These are phyloP conservation scores for Crepidodera aurea DNA, from an alignment of 2,888 invertebrate species.

Conservation along the genomic window DNA sequence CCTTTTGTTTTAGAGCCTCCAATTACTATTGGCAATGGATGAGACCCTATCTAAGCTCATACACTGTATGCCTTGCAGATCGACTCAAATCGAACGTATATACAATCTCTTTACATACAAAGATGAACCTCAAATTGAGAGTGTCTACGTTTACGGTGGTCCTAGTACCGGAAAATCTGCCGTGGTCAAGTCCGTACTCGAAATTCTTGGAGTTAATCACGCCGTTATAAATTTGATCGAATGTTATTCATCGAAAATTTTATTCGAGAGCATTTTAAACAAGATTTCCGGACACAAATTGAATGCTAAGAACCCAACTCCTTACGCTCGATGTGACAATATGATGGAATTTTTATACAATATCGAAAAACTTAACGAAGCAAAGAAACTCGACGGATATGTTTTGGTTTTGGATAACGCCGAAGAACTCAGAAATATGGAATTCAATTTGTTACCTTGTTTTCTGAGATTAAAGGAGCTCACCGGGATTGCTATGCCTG, in stretches of 20 bases:
- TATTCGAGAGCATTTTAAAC: constrained; percentile 78
- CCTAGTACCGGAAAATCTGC: constrained; percentile 86
- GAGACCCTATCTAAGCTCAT: constrained; percentile 39
- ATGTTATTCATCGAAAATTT: constrained; percentile 77
- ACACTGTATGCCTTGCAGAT: constrained; percentile 52
- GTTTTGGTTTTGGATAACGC: constrained; percentile 82
- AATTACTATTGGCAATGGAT: constrained; percentile 35
- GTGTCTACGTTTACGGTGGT: constrained; percentile 83
- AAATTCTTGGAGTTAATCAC: constrained; percentile 66
- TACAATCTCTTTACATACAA: constrained; percentile 61
- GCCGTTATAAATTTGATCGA: constrained; percentile 82
- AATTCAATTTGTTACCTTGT: constrained; percentile 75
- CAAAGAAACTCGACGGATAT: constrained; percentile 63
- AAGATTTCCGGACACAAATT: constrained; percentile 63
- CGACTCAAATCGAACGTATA: constrained; percentile 56
- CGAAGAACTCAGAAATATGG: constrained; percentile 79
- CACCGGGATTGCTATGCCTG: constrained; percentile 74
- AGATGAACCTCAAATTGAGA: constrained; percentile 72
- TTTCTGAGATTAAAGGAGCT: constrained; percentile 79
- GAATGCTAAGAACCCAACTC: constrained; percentile 57
- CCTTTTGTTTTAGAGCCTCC: constrained; percentile 27
- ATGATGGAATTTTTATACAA: constrained; percentile 70
- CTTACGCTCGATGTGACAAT: constrained; percentile 70
- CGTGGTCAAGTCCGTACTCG: constrained; percentile 70
- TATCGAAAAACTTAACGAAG: constrained; percentile 50